Percentiles rank a stretch among this genome's conserved stretches.
Conservation (phyloP, 2,797 vertebrate genomes). For the Mus caroli region DNA sequence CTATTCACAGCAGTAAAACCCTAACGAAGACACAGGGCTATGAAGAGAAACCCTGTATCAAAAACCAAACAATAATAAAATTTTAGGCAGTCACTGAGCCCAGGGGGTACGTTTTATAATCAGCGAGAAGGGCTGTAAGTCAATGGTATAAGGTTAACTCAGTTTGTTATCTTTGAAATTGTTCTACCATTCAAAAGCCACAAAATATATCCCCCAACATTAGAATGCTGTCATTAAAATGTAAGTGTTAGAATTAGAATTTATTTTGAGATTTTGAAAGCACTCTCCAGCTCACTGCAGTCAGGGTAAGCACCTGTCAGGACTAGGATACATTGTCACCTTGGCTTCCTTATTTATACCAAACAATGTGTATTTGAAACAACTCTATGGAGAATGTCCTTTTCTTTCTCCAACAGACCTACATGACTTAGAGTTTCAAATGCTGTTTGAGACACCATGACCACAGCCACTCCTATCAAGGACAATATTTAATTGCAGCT, state of each 20-base stretch:
- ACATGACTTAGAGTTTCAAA: background rate
- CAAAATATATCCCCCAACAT: slow-evolving; percentile 6
- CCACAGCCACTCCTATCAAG: background rate
- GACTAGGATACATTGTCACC: slow-evolving; percentile 1
- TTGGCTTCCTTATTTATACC: slow-evolving; percentile 46
- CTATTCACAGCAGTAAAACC: background rate
- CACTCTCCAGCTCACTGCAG: background rate
- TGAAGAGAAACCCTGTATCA: background rate
- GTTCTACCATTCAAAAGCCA: slow-evolving; percentile 37
- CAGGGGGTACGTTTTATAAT: slow-evolving; percentile 27
- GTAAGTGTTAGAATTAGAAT: background rate
- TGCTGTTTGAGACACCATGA: background rate
- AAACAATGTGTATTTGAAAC: background rate
- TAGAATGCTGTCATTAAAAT: slow-evolving; percentile 2
- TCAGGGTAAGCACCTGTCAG: background rate
- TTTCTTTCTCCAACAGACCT: background rate
- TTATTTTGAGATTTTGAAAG: slow-evolving; percentile 26
- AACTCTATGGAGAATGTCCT: slow-evolving; percentile 37
- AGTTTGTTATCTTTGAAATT: slow-evolving; percentile 33
- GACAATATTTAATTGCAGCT: background rate
- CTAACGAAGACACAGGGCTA: background rate
- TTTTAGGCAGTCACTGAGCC: background rate
- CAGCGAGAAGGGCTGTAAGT: background rate
- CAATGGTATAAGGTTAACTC: background rate
- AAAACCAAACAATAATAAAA: background rate